A percentile compares a stretch with the other conserved stretches of the same genome.
Conservation (phyloP, 2,113 vertebrate genomes). For the Corythornis vintsioides region DNA sequence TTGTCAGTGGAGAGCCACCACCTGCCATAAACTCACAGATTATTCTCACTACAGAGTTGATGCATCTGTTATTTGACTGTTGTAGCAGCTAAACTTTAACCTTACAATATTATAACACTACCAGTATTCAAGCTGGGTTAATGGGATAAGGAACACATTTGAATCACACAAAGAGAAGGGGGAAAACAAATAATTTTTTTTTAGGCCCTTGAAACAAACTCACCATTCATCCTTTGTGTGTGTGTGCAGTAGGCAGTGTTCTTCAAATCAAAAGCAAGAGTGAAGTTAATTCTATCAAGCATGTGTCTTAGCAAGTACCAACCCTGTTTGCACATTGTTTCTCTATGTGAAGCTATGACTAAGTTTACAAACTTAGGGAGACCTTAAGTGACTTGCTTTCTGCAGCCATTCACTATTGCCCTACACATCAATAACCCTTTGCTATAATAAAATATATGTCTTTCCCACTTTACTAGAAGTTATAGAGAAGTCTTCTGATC, state of each 20-base stretch:
- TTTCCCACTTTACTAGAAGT: constrained; percentile 16
- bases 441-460: constrained; percentile 29
- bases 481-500: constrained; percentile 62
- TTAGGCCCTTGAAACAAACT: background rate
- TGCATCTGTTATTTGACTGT: background rate
- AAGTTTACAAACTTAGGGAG: constrained; percentile 11
- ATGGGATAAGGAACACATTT: background rate
- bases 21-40: accelerated
- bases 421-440: constrained; percentile 2
- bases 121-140: background rate
- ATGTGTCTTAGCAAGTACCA: background rate
- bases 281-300: background rate
- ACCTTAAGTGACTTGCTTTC: background rate
- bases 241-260: background rate
- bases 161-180: background rate
- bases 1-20: background rate
- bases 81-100: background rate
- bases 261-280: background rate
- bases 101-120: background rate
- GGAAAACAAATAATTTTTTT: background rate
- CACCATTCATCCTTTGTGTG: background rate
- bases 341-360: background rate
- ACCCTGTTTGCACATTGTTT: background rate
- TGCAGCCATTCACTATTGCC: background rate
- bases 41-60: background rate